These are phyloP conservation scores for Abrostola tripartita DNA, from an alignment of 2,888 invertebrate genomes.

Conservation along the genomic window DNA sequence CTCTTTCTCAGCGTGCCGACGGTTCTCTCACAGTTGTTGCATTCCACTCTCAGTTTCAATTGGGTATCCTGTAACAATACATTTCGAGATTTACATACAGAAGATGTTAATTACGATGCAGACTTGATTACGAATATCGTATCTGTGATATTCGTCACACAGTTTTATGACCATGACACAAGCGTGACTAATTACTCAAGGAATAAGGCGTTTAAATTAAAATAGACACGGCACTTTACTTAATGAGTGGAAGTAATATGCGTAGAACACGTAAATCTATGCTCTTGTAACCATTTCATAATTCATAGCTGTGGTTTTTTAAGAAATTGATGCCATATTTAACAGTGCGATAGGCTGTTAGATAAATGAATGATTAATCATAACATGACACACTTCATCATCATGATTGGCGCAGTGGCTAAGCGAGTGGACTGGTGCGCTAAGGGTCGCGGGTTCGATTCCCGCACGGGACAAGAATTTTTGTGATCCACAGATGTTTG, in stretches of 20 bases:
- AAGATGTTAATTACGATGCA: neutral
- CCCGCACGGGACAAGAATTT: too few species aligned
- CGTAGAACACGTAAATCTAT: too few species aligned
- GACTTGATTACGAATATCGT: neutral
- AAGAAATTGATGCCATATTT: too few species aligned
- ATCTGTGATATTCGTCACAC: neutral
- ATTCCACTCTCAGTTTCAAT: slow-evolving; percentile 64
- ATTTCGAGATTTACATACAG: too few species aligned
- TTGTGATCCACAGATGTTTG: too few species aligned
- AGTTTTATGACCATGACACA: neutral
- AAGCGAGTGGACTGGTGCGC: too few species aligned
- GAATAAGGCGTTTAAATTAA: neutral
- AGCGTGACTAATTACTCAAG: neutral
- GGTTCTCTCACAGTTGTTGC: slow-evolving; percentile 85
- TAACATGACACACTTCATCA: slow-evolving; percentile 1
- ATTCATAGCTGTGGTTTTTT: too few species aligned
- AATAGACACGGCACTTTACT: neutral
- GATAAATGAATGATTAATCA: neutral
- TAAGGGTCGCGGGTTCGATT: too few species aligned
- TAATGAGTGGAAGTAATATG: too few species aligned
- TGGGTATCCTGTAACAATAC: slow-evolving; percentile 64
- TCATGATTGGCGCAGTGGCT: too few species aligned
- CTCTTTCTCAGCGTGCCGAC: slow-evolving; percentile 85
- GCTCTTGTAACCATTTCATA: too few species aligned
- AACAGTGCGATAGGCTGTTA: neutral